phyloP scores from a whole-genome alignment of 2,113 vertebrate genomes.

The Sialia sialis region DNA sequence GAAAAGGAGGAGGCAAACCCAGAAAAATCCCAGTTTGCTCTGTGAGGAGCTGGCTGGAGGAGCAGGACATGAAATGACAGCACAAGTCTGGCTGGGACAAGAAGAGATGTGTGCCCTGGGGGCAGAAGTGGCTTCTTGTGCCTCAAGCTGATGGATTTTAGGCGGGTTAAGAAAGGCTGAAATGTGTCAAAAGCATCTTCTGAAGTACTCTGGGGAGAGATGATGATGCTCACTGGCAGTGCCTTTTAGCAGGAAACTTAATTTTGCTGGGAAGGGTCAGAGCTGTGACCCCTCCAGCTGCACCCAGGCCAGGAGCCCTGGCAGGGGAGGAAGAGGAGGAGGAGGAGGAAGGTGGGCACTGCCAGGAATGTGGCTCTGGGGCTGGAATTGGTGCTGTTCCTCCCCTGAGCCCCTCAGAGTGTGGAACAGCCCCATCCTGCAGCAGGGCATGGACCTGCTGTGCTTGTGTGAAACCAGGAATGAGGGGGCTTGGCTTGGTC shows the following conservation, averaged over 20 bases:
- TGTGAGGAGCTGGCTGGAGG: neutral
- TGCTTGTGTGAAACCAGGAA: neutral
- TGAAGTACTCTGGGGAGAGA: neutral
- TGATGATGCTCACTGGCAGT: neutral
- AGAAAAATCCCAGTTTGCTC: neutral
- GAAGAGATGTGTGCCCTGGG: neutral
- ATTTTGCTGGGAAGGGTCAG: neutral
- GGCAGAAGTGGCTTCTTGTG: neutral
- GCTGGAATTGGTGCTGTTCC: neutral
- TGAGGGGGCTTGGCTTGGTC: rapidly evolving
- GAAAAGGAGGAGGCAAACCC: neutral
- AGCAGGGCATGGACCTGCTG: neutral
- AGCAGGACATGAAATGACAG: neutral
- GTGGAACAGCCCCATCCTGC: neutral
- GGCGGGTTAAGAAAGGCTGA: neutral
- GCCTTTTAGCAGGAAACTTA: neutral
- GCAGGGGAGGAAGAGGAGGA: neutral
- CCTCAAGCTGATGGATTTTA: neutral
- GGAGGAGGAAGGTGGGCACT: neutral
- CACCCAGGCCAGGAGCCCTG: neutral
- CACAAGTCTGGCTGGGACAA: neutral
- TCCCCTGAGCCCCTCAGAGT: neutral
- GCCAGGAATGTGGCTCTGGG: neutral
- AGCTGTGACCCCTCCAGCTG: neutral
- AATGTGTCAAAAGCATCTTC: neutral